These are phyloP conservation scores for Eulemur albifrons DNA, from an alignment of 2,797 vertebrate species.

Conservation along the genomic window DNA sequence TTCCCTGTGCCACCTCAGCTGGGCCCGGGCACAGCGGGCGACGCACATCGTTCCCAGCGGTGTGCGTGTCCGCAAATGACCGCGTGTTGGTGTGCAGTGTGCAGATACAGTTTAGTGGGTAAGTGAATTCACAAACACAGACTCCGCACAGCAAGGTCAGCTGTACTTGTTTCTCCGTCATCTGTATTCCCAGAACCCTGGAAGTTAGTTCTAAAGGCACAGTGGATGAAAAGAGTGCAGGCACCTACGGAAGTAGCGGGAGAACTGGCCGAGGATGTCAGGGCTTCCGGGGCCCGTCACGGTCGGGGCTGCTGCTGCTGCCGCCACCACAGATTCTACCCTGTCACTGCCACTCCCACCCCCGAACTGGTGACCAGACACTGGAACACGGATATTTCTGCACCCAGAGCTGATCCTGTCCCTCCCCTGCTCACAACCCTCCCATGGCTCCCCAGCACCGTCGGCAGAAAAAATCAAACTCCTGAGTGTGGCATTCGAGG, in stretches of 20 bases:
- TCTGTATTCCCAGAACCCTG: not conserved
- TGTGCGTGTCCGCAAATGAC: not conserved
- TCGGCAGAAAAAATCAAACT: not conserved
- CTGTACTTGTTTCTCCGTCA: not conserved
- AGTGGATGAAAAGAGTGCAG: not conserved
- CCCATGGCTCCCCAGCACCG: not conserved
- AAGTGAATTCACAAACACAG: not conserved
- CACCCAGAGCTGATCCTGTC: not conserved
- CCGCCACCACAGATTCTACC: fast-evolving
- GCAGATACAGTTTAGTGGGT: not conserved
- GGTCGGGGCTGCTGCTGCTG: not conserved
- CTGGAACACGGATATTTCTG: not conserved
- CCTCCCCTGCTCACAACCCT: not conserved
- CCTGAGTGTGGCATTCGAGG: not conserved
- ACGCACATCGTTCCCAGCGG: no score
- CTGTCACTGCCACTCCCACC: not conserved
- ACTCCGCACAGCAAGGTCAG: fast-evolving
- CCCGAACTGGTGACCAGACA: not conserved
- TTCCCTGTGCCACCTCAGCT: not conserved
- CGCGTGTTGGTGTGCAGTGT: not conserved
- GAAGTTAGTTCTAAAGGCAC: not conserved
- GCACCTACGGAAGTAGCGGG: not conserved
- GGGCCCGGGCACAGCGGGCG: not conserved
- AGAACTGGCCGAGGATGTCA: not conserved
- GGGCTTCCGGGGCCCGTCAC: not conserved